Base-by-base conservation (phyloP, 1,140 invertebrate genomes). In the Odontomachus brunneus region DNA sequence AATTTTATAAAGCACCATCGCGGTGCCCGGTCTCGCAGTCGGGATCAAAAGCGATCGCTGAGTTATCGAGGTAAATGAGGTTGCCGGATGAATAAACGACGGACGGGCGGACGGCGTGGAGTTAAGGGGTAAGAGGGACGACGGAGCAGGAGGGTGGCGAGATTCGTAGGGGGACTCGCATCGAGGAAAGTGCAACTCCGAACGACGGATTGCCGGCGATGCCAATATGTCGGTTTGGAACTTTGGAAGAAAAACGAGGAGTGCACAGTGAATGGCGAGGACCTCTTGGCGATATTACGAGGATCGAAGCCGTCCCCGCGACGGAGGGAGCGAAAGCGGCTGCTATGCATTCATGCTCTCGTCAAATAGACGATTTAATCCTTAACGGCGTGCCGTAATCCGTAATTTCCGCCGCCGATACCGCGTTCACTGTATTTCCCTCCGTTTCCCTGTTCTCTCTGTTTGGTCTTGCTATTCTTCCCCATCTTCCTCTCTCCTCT, bases 211-310 rank as follows among this genome's bases (percentile, higher is more conserved):
- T 83, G 53, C 51, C 9, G 38, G 15, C 22, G 22, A 65, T 59
- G 80, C 72, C 84, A 78, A 85, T 87, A 86, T 75, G 71, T 86
- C 22, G 51, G 48, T 57, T 48, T 75, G 15, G 57, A 22, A 82
- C n/a, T 82, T 75, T 62, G 26, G 4, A 74, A 69, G 71, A 63
- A 74, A 74, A 82, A 62, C 48, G 66, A 49, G 26, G 19, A 72
- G 29, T 11, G 14, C 1, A 15, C 1, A 15, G 19, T 0, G 55
- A 73, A 86, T 74, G 19, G 33, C 48, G 29, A 69, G 53, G 26
- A 67, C 53, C 62, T 29, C 62, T 44, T 55, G 57, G 33, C 19
- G 38, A 76, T 72, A 73, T 84, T 62, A 67, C 55, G 22, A 65
- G 33, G 63, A 60, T 80, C 75, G 53, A 80, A 57, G 53, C 33